Evolutionary conservation across 2,888 invertebrate genomes (phyloP).

Genomic region (Nudaria mundana): DNA sequence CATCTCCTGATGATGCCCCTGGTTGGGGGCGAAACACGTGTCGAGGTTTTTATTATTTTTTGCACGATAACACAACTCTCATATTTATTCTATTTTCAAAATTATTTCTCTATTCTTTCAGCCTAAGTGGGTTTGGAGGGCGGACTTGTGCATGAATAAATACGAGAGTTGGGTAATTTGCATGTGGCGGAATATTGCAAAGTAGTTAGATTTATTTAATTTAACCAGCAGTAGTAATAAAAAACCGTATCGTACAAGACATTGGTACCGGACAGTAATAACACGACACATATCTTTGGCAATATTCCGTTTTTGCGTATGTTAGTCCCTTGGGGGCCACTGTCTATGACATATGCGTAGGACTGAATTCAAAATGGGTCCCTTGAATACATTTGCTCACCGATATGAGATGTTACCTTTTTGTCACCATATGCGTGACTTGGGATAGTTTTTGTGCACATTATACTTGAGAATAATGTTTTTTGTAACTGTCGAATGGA

Average conservation of each 20-base stretch:
- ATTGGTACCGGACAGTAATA: conserved; percentile 54
- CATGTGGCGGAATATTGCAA: no score
- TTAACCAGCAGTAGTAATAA: no score
- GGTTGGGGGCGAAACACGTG: no score
- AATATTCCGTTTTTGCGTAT: conserved; percentile 76
- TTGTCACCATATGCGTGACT: conserved; percentile 62
- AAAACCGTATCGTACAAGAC: conserved; percentile 34
- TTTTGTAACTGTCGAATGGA: conserved; percentile 5
- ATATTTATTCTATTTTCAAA: no score
- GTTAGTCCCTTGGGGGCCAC: conserved; percentile 62
- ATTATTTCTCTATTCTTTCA: no score
- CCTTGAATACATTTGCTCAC: conserved; percentile 75
- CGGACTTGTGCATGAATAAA: no score
- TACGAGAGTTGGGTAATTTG: no score
- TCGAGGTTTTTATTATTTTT: no score
- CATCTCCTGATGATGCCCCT: no score
- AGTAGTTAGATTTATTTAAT: no score
- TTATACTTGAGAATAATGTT: conserved; percentile 14
- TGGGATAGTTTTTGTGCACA: conserved; percentile 33
- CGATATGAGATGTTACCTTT: conserved; percentile 65
- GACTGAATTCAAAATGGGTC: conserved; percentile 62
- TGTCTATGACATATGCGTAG: conserved; percentile 73
- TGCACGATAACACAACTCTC: no score
- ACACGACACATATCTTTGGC: conserved; percentile 76
- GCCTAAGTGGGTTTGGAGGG: no score